These are phyloP conservation scores for Sebastes trivittatus DNA, from an alignment of 2,797 vertebrate species.

Conservation along the genomic window DNA sequence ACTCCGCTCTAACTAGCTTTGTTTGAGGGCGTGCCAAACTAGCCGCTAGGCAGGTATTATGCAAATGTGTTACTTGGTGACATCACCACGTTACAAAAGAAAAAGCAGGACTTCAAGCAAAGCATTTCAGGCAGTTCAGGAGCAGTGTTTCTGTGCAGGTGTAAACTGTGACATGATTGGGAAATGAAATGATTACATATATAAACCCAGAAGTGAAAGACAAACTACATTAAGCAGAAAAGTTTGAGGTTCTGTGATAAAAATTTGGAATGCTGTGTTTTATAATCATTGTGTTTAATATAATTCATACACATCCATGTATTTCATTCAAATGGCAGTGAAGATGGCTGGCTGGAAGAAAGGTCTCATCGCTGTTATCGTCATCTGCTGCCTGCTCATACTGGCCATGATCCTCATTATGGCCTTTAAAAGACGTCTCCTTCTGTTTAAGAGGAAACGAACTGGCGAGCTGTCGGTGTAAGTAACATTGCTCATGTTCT, in stretches of 20 bases:
- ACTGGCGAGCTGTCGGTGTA: conserved; percentile 75
- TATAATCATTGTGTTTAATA: background rate
- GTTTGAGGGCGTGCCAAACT: no score
- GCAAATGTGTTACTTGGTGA: no score
- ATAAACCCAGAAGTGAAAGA: background rate
- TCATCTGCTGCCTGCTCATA: conserved; percentile 67
- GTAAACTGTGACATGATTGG: background rate
- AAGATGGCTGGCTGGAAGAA: conserved; percentile 81
- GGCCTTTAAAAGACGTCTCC: conserved; percentile 56
- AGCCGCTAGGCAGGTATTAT: no score
- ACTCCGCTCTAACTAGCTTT: no score
- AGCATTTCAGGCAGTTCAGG: no score
- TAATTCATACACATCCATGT: background rate
- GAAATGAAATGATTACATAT: background rate
- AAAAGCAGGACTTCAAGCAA: no score
- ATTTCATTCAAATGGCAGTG: conserved; percentile 61
- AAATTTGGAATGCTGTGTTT: background rate
- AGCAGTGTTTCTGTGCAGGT: no score
- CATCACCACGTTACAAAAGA: no score
- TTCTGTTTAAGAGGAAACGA: conserved; percentile 47
- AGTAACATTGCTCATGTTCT: conserved; percentile 40
- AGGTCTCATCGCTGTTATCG: conserved; percentile 55
- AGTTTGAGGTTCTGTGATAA: background rate
- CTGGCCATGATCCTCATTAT: conserved; percentile 63
- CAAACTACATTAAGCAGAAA: background rate